Base-by-base conservation (phyloP, 2,888 invertebrate genomes). In the Diachrysia chrysitis region DNA sequence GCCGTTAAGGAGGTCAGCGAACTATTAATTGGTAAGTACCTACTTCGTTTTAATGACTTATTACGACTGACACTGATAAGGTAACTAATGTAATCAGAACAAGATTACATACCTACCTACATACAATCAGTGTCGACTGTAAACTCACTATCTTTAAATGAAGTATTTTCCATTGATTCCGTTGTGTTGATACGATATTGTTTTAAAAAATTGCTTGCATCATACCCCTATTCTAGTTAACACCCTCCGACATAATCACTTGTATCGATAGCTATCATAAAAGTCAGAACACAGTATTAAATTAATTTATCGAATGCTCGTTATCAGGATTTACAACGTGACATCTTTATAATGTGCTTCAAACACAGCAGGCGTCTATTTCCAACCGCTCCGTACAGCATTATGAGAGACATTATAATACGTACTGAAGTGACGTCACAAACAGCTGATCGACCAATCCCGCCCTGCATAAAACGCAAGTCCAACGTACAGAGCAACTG, bases 1-100 rank as follows among this genome's bases (percentile, higher is more conserved):
- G 81, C 79, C 79, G 70, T 73, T 76, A 78, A 81, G 73, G 73
- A 83, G 83, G 80, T 78, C 74, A 82, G 66, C 56, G 67, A 68
- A 78, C 78, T 78, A 78, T 78, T 72, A 78, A 80, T 78, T 76
- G 66, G 66, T 70, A 71, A 68, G 66, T 74, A 59, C 61, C 63
- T 80, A 72, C 64, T 81, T 60, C 29, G 57, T 19, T 61, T 55
- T 72, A 76, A 78, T 78, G 58, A 71, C 73, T 73, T 69, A 71
- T 59, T 75, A 72, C 58, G 60, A 66, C 16, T 68, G 57, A 59
- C 59, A 21, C 60, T 59, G 63, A 69, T 76, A 62, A 68, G 67
- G n/a, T 23, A 54, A 57, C 57, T 48, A 69, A 62, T 63, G 23
- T 19, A 77, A 77, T 66, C 69, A 58, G 46, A 70, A 68, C 54